Conservation (phyloP, 2,797 vertebrate species). For the Hemibagrus guttatus region DNA sequence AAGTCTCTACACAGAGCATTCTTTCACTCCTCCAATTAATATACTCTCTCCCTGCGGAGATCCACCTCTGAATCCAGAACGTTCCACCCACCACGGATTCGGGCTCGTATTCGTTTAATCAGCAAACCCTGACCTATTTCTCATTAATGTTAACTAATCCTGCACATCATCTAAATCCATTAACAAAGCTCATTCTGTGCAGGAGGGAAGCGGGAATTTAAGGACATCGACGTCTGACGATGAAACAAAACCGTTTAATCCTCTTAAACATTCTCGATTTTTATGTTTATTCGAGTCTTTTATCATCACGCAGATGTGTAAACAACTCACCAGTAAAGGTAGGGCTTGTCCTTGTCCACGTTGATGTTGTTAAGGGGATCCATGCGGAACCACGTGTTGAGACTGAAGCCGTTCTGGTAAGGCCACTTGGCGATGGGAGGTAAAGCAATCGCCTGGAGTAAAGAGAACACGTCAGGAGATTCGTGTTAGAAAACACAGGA, state of each 20-base stretch:
- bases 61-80: conserved; percentile 53
- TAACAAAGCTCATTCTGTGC: conserved; percentile 55
- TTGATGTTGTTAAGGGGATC: conserved; percentile 97
- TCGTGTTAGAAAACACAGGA: neutral
- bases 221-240: conserved; percentile 57
- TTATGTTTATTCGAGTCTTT: conserved; percentile 45
- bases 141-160: conserved; percentile 56
- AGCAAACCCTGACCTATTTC: conserved; percentile 64
- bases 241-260: conserved; percentile 62
- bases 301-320: neutral
- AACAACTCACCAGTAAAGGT: conserved; percentile 93
- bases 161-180: conserved; percentile 58
- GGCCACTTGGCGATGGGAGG: conserved; percentile 99
- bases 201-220: conserved; percentile 32
- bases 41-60: conserved; percentile 52
- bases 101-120: conserved; percentile 62
- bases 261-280: conserved; percentile 50
- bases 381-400: conserved; percentile 99
- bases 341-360: conserved; percentile 97
- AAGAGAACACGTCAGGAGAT: neutral
- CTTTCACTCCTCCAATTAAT: conserved; percentile 61
- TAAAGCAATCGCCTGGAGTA: conserved; percentile 90
- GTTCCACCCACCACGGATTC: conserved; percentile 50
- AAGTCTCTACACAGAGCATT: conserved; percentile 57
- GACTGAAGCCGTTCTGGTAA: conserved; percentile 97